These are phyloP conservation scores for Parapsyche elsis DNA, from an alignment of 1,140 invertebrate species.

Conservation along the genomic window DNA sequence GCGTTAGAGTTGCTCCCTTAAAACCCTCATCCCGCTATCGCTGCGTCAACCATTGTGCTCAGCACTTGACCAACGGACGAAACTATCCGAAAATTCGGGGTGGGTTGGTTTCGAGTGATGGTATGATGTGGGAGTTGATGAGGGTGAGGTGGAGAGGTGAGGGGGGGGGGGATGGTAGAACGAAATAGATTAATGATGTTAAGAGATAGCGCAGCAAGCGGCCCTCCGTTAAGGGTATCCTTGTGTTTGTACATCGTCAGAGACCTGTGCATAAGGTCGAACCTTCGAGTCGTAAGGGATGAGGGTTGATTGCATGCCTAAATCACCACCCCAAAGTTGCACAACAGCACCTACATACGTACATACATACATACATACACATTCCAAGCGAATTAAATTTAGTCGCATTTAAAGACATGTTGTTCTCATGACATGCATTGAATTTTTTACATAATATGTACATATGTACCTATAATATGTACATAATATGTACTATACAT, in stretches of 20 bases:
- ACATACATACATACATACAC: no score
- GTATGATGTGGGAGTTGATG: no score
- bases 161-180: background rate
- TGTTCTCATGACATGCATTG: no score
- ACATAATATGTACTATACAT: no score
- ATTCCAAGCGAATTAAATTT: no score
- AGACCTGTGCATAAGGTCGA: background rate
- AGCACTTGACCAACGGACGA: slow-evolving; percentile 45
- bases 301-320: slow-evolving; percentile 4
- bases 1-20: background rate
- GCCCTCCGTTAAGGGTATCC: slow-evolving; percentile 11
- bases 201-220: slow-evolving; percentile 35
- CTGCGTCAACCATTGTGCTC: slow-evolving; percentile 51
- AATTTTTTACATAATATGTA: no score
- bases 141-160: no score
- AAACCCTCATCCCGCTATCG: background rate
- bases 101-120: background rate
- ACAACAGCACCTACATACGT: no score
- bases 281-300: background rate
- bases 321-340: background rate
- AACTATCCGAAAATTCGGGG: slow-evolving; percentile 48
- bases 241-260: slow-evolving; percentile 22
- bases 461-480: no score
- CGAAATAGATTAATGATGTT: slow-evolving; percentile 56
- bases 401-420: no score